A percentile compares a stretch with the other conserved stretches of the same genome.
Evolutionary conservation across 37 sponge, comb jelly and placozoan species (phyloP).

Genomic region (Ianthella basta): DNA sequence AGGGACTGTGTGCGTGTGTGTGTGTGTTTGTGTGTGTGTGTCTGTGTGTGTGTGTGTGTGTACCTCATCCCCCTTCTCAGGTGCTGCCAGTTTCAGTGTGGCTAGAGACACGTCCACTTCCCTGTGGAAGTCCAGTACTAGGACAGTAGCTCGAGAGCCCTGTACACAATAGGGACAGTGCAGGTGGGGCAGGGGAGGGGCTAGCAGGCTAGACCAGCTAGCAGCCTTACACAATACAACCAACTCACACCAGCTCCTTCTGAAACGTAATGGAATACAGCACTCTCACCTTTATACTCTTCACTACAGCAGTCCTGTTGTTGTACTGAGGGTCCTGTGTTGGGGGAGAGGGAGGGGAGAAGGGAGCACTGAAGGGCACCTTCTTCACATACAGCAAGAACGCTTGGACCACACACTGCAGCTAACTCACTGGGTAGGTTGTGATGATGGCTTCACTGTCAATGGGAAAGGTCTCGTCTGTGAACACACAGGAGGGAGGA

Average conservation of each 20-base stretch:
- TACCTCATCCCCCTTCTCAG: constrained; percentile 85
- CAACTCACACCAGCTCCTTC: not conserved
- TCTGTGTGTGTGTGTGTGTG: constrained; percentile 13
- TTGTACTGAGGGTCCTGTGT: constrained; percentile 25
- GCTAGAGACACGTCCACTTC: constrained; percentile 83
- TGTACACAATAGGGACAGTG: no score
- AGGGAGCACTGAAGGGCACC: constrained; percentile 40
- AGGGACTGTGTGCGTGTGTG: not conserved
- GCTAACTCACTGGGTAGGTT: constrained; percentile 4
- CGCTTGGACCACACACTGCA: not conserved
- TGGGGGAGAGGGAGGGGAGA: not conserved
- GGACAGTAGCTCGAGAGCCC: constrained; percentile 71
- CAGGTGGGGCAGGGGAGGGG: no score
- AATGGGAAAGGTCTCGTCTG: constrained; percentile 45
- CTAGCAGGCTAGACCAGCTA: no score
- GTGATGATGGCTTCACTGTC: constrained; percentile 74
- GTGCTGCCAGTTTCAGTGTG: constrained; percentile 69
- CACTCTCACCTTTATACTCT: constrained; percentile 7
- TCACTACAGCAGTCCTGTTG: constrained; percentile 28
- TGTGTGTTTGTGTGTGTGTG: constrained; percentile 28
- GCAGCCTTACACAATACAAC: no score
- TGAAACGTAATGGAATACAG: not conserved
- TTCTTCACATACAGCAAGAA: constrained; percentile 39
- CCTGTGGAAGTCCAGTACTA: constrained; percentile 74
- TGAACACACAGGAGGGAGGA: not conserved